phyloP scores from a whole-genome alignment of 2,888 invertebrate species.

The Ernsta delagoae region DNA sequence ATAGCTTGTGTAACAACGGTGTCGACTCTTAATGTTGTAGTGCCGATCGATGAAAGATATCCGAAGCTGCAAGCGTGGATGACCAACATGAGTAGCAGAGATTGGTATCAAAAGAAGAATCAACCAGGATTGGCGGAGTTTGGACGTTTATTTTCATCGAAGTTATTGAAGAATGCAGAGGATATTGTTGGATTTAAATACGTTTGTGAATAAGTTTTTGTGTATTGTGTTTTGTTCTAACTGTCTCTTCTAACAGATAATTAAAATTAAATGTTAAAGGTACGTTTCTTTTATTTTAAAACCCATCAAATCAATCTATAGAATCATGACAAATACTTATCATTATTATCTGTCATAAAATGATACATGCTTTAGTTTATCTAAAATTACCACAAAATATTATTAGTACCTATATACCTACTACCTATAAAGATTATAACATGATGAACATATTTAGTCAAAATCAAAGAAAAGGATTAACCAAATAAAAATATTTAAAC shows the following conservation, averaged over 20 bases:
- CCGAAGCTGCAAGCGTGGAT: conserved; percentile 51
- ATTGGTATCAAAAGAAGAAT: conserved; percentile 55
- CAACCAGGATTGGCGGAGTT: conserved; percentile 44
- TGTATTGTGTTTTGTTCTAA: no score
- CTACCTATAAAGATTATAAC: no score
- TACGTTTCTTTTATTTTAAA: no score
- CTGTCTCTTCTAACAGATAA: no score
- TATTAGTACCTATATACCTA: no score
- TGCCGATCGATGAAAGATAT: conserved; percentile 51
- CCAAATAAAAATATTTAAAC: no score
- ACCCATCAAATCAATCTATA: neutral
- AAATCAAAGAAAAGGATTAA: no score
- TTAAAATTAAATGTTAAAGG: no score
- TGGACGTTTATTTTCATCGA: neutral
- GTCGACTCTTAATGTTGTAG: conserved; percentile 47
- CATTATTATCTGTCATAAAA: neutral
- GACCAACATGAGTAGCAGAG: conserved; percentile 45
- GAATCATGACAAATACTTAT: neutral
- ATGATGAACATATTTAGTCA: no score
- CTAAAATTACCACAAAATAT: neutral
- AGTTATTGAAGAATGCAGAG: conserved; percentile 1
- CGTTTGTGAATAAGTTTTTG: neutral
- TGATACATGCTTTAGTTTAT: neutral
- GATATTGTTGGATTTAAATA: conserved; percentile 10
- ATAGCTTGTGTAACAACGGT: conserved; percentile 52